Evolutionary conservation across 2,797 vertebrate genomes (phyloP).

Genomic region (Tragopan temminckii): DNA sequence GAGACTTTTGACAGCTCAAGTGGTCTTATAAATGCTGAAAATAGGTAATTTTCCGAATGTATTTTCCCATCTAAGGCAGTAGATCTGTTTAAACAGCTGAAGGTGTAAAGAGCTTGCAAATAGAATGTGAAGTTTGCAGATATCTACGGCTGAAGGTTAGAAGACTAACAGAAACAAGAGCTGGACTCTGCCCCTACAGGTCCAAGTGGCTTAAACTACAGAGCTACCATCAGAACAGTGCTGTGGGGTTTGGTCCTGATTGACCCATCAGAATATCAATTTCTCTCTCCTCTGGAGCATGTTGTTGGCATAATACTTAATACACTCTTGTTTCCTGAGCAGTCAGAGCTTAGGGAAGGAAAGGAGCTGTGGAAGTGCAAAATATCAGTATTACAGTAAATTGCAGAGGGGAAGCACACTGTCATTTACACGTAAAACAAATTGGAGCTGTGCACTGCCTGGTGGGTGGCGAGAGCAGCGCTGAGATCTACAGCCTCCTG

Average conservation of each 20-base stretch:
- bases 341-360: not conserved
- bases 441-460: not conserved
- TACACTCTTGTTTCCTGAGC: not conserved
- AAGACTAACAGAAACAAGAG: not conserved
- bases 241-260: not conserved
- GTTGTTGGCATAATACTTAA: not conserved
- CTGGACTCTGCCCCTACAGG: not conserved
- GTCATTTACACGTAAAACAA: not conserved
- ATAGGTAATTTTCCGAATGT: conserved; percentile 40
- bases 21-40: conserved; percentile 20
- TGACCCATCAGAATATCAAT: not conserved
- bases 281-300: not conserved
- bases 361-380: not conserved
- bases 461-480: conserved; percentile 16
- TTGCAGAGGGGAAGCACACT: not conserved
- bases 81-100: conserved; percentile 36
- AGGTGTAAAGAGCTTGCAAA: not conserved
- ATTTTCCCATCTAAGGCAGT: not conserved
- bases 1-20: not conserved
- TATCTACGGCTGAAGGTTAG: not conserved
- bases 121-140: not conserved
- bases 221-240: not conserved
- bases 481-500: conserved; percentile 13
- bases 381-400: not conserved
- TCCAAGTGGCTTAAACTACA: not conserved